Conservation (phyloP, 2,113 vertebrate species). For the Octodon degus region DNA sequence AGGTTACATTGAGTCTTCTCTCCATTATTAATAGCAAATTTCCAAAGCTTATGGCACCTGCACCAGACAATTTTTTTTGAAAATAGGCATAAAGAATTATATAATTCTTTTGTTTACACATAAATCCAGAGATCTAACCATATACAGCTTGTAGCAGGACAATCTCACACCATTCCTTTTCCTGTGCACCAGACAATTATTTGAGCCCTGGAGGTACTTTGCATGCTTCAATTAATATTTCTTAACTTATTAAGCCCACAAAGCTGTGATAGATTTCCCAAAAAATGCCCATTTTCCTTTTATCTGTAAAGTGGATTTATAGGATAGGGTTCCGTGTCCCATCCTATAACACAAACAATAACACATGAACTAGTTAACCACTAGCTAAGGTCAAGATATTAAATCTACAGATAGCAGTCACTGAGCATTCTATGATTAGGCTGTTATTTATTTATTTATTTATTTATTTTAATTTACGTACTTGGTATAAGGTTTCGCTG, state of each 20-base stretch:
- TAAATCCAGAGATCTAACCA: too few relatives aligned
- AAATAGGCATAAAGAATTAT: too few relatives aligned
- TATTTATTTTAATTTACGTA: background rate
- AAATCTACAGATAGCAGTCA: background rate
- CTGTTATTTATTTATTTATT: slow-evolving; percentile 23
- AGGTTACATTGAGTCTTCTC: slow-evolving; percentile 1
- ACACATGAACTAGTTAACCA: slow-evolving; percentile 18
- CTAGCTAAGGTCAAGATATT: background rate
- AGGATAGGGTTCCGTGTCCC: background rate
- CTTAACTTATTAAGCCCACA: background rate
- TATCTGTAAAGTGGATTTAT: background rate
- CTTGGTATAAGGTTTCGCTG: too few relatives aligned
- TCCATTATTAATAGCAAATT: background rate
- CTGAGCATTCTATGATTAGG: background rate
- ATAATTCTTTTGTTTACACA: too few relatives aligned
- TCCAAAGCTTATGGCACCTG: background rate
- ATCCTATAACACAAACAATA: background rate
- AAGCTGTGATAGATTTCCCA: background rate
- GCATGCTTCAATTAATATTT: background rate
- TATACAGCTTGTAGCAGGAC: too few relatives aligned
- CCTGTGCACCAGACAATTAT: background rate
- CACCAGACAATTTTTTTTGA: background rate
- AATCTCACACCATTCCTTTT: too few relatives aligned
- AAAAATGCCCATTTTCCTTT: background rate
- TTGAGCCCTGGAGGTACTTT: slow-evolving; percentile 19